phyloP scores from a whole-genome alignment of 2,113 vertebrate genomes.

The Patagioenas fasciata region DNA sequence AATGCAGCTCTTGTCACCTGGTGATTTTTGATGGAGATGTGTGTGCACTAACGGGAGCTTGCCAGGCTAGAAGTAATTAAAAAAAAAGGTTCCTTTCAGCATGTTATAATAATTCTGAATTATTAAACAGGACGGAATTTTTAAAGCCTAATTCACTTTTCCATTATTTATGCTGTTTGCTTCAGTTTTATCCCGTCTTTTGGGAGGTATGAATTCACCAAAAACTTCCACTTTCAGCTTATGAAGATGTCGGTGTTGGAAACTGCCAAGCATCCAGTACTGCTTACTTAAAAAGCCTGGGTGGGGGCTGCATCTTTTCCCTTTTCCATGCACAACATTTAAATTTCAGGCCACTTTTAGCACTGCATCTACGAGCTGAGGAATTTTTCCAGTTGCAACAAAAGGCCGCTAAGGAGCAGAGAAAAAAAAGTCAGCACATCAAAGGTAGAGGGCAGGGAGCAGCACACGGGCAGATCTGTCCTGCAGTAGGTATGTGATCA shows the following conservation, averaged over 20 bases:
- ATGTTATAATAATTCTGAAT: slow-evolving; percentile 50
- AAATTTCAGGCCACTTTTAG: background rate
- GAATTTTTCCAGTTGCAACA: background rate
- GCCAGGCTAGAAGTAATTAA: slow-evolving; percentile 47
- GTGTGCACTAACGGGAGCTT: slow-evolving; percentile 5
- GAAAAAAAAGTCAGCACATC: background rate
- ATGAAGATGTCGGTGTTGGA: background rate
- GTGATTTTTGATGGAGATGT: background rate
- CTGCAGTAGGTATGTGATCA: slow-evolving; percentile 37
- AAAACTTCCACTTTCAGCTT: slow-evolving; percentile 48
- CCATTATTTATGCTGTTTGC: slow-evolving; percentile 61
- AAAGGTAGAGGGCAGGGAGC: background rate
- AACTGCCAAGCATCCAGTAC: background rate
- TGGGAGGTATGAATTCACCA: background rate
- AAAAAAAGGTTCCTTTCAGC: slow-evolving; percentile 34
- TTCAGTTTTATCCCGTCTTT: slow-evolving; percentile 34
- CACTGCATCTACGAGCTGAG: background rate
- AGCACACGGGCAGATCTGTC: slow-evolving; percentile 25
- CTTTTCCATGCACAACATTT: background rate
- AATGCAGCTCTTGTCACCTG: background rate
- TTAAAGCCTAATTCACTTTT: slow-evolving; percentile 61
- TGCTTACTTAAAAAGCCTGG: background rate
- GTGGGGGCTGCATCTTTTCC: background rate
- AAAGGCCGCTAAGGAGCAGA: background rate
- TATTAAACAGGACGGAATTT: slow-evolving; percentile 53